Evolutionary conservation across 2,113 vertebrate species (phyloP), one percentile per base, ranked within the genome.

Genomic region (Corapipo altera): DNA sequence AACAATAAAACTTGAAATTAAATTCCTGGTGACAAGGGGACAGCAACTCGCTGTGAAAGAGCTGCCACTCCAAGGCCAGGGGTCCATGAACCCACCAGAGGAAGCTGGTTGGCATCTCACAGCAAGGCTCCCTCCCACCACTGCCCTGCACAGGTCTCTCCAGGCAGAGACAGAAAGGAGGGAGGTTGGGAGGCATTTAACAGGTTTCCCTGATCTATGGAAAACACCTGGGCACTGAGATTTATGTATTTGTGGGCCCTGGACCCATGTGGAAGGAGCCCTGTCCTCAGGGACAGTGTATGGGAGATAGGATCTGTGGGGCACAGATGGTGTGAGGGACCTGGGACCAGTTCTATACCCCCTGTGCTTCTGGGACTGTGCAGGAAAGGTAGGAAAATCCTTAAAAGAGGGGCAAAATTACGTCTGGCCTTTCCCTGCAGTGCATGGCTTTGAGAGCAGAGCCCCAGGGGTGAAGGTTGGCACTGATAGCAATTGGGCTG

Each of bases 31-130:
- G 79, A 1, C 4, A 28, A 49, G 15, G 44, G 59, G 54, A 15
- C 39, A 39, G 48, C 1, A 3, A 6, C 8, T 23, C 19, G 0
- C 43, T 21, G 24, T 5, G 17, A 1, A 2, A 3, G 65, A 33
- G 55, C 22, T 55, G 16, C 28, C 12, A 1, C 35, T 5, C 12
- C 44, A 27, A 15, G 27, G 61, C 9, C 3, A 9, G n/a, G 18
- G n/a, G 8, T 6, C 15, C 35, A 12, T 26, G 24, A 35, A 3
- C 11, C 30, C 67, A 11, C 9, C 65, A 9, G 32, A 24, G 7
- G 54, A 16, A 4, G 12, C 27, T 17, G 44, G 21, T 0, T 15
- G 51, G 39, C 32, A 33, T 6, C 62, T 26, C 5, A 0, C 44
- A 69, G 35, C 55, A 5, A 9, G 35, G 61, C 67, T 75, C 11